Percentiles rank a stretch among this genome's conserved stretches.
Conservation (phyloP, 1,140 invertebrate species). For the Geopemphigus sp. region DNA sequence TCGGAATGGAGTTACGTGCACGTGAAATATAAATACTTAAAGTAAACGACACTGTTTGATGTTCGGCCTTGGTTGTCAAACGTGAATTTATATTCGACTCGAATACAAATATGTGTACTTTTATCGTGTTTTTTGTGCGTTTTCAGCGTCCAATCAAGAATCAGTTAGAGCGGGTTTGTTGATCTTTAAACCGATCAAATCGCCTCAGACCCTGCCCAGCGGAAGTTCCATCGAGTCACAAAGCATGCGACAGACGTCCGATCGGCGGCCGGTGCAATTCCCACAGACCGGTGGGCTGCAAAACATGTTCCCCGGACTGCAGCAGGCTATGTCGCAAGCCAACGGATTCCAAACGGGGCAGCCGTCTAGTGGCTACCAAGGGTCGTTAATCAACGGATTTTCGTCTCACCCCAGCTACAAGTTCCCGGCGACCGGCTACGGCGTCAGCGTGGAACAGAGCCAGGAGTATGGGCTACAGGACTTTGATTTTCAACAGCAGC, state of each 20-base stretch:
- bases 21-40: neutral
- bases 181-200: constrained; percentile 52
- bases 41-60: neutral
- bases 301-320: neutral
- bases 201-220: neutral
- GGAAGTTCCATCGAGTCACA: no score
- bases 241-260: neutral
- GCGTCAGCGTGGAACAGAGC: neutral
- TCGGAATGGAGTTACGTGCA: neutral
- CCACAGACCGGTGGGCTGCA: neutral
- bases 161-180: constrained; percentile 52
- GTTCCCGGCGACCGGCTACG: neutral
- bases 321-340: neutral
- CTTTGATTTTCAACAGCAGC: neutral
- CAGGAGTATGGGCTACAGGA: neutral
- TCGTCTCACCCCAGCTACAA: neutral
- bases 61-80: no score
- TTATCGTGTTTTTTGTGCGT: neutral
- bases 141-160: constrained; percentile 9
- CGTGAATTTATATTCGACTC: no score
- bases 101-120: neutral
- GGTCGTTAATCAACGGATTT: neutral
- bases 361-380: neutral
- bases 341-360: neutral
- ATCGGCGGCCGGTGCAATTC: neutral